Percentiles rank a stretch among this genome's conserved stretches.
phyloP scores from a whole-genome alignment of 1,140 invertebrate genomes.

The Trichonephila inaurata region DNA sequence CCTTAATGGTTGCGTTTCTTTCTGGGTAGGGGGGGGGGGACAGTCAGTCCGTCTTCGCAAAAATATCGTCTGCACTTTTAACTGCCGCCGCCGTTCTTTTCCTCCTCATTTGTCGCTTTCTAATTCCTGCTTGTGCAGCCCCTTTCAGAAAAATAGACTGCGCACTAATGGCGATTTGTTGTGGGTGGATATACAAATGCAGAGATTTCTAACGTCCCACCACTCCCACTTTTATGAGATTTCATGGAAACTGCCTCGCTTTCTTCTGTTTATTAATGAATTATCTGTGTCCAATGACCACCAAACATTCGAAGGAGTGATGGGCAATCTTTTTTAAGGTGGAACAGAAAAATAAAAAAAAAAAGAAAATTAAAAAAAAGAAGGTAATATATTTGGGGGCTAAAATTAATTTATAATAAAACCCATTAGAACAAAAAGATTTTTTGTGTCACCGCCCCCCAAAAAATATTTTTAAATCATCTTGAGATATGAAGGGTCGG shows the following conservation, averaged over 20 bases:
- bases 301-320: no score
- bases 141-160: neutral
- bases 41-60: neutral
- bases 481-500: no score
- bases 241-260: no score
- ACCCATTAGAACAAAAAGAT: no score
- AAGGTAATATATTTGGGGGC: no score
- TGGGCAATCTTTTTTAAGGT: no score
- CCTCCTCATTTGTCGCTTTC: slow-evolving; percentile 50
- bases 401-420: no score
- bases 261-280: neutral
- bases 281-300: neutral
- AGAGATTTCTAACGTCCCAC: neutral
- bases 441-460: no score
- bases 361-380: no score
- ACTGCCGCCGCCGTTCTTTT: slow-evolving; percentile 39
- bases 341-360: no score
- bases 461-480: no score
- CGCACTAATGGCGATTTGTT: neutral
- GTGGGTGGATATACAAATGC: neutral
- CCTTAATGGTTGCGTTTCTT: slow-evolving; percentile 36
- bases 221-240: no score
- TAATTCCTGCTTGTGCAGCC: neutral
- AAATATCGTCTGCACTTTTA: slow-evolving; percentile 61
- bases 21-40: neutral